Evolutionary conservation across 2,797 vertebrate species (phyloP), one percentile per base, ranked within the genome.

Genomic region (Adrianichthys oophorus): DNA sequence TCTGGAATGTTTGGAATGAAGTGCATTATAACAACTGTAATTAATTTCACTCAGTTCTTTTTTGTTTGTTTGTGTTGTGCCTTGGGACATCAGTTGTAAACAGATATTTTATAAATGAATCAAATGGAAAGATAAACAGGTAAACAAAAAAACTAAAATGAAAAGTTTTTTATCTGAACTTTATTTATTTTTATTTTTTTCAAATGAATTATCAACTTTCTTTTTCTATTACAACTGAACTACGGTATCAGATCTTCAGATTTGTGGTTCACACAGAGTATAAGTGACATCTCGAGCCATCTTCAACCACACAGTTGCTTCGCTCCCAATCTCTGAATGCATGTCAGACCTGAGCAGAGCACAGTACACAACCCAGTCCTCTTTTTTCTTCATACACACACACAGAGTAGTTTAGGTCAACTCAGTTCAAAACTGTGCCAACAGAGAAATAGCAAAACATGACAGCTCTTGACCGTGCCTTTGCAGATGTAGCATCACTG

Each of bases 351-450:
- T 67, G 52, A 67, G n/a, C 64, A 70, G 66, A 76, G 52, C 54
- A 65, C 58, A 69, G 45, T 66, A 55, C 56, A 57, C 51, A 77
- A 67, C 61, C 56, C 44, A 68, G 74, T 56, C 51, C 59, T 48
- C 57, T 56, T 59, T 48, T 42, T 63, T 66, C 58, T 80, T 62
- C 65, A 77, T 62, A 79, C 53, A 52, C 51, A 52, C 51, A 84
- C 79, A 64, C 74, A 83, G 76, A 74, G 74, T 78, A 70, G 72
- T 74, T 76, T 72, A 82, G 80, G 90, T 87, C 66, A 80, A 73
- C 81, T 76, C 68, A 72, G 56, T 8, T 88, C 78, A 88, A 76
- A 82, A 46, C 68, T 44, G 52, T 53, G 59, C 77, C 80, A 68
- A 73, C 76, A 63, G 66, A 83, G 71, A 82, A 85, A 77, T 68